Evolutionary conservation across 1,140 invertebrate genomes (phyloP), one percentile per base, ranked within the genome.

Genomic region (Drosophila lowei): DNA sequence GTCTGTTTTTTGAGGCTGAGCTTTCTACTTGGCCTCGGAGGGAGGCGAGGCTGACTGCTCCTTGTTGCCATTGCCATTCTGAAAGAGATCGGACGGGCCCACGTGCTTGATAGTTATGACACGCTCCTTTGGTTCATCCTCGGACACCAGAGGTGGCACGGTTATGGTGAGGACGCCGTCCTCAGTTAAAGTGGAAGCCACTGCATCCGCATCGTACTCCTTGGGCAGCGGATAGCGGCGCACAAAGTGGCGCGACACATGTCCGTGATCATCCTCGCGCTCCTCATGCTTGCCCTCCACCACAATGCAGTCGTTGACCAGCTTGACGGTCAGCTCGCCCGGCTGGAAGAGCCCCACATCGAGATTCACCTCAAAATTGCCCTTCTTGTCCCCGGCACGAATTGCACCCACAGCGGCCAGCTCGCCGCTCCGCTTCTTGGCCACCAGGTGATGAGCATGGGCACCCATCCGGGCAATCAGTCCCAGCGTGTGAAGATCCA

Each of bases 281-380:
- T 95, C 94, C 78, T 96, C 94, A 71, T 96, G 95, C 78, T 95
- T 95, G 0, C 93, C 95, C 88, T 94, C 93, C 9, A 96, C 92
- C 2, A 95, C 92, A 1, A 96, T 91, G 50, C 92, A 93, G 43
- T 95, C 93, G 64, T 95, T 95, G 0, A 94, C 92, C 1, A 95
- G 94, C 90, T 95, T 97, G 0, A 97, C 95, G 15, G 92, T 93
- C 16, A 97, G 93, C 91, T 97, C 96, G 55, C 96, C 94, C 0
- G 96, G 95, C 28, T 93, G 92, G 91, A 94, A 96, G 42, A 95
- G 94, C 9, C 94, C 92, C 5, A 96, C 93, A 77, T 96, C 95
- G 49, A 96, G 90, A 59, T 93, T 92, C 42, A 95, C 93, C 75
- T 94, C 92, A 61, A 93, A 92, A 43, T 90, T 90, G 6, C 74